These are phyloP conservation scores for Ganaspis brasiliensis DNA, from an alignment of 2,888 invertebrate genomes.

Conservation along the genomic window DNA sequence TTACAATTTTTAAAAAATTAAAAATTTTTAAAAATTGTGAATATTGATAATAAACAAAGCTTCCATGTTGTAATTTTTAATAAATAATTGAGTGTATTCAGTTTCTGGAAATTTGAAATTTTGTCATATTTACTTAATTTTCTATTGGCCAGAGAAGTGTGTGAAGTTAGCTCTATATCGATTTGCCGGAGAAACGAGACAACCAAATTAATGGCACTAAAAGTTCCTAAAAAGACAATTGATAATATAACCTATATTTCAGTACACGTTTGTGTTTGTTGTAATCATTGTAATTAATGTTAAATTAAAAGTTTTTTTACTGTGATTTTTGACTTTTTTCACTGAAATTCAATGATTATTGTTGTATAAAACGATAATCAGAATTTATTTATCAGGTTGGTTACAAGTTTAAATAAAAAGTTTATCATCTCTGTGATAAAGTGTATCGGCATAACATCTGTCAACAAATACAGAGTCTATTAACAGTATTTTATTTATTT, in stretches of 20 bases:
- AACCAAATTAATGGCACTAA: not conserved
- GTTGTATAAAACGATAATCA: not conserved
- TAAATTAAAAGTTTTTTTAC: not conserved
- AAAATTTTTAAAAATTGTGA: too few species aligned
- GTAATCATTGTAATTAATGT: not conserved
- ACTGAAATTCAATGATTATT: not conserved
- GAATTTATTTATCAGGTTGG: not conserved
- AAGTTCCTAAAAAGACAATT: not conserved
- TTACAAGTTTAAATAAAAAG: slow-evolving; percentile 3
- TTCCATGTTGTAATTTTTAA: too few species aligned
- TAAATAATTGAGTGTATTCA: too few species aligned
- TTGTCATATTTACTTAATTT: too few species aligned
- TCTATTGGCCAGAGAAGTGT: too few species aligned
- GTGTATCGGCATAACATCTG: not conserved
- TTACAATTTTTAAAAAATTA: too few species aligned
- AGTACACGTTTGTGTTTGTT: not conserved
- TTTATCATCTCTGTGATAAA: not conserved
- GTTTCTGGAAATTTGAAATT: too few species aligned
- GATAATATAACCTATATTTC: not conserved
- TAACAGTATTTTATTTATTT: not conserved
- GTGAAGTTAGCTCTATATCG: too few species aligned
- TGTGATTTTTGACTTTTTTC: not conserved
- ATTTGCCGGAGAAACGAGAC: not conserved
- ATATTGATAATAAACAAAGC: too few species aligned
- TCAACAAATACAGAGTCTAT: not conserved